Conservation (phyloP, 2,888 invertebrate species). For the Lithophane socia region DNA sequence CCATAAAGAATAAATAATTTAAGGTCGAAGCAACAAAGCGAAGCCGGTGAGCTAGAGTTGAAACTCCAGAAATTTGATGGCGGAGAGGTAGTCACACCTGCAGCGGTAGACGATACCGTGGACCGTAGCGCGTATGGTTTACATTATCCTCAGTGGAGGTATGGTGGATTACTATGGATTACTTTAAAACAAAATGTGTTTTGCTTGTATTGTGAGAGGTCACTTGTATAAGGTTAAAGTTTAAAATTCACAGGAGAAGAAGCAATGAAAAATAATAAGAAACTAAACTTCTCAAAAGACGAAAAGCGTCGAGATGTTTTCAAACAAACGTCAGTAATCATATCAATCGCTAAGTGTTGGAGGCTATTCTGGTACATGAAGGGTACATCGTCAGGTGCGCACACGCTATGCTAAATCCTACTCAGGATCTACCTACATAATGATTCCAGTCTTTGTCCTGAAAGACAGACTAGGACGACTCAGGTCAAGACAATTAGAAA, state of each 20-base stretch:
- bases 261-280: background rate
- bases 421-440: background rate
- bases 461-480: background rate
- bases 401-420: background rate
- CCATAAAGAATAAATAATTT: background rate
- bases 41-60: background rate
- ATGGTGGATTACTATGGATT: background rate
- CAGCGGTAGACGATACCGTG: background rate
- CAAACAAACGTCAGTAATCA: slow-evolving; percentile 22
- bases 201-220: background rate
- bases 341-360: slow-evolving; percentile 1
- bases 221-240: background rate
- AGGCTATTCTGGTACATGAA: slow-evolving; percentile 16
- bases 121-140: background rate
- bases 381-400: background rate
- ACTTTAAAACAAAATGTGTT: background rate
- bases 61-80: background rate
- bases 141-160: background rate
- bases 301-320: slow-evolving; percentile 19
- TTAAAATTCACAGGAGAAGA: background rate
- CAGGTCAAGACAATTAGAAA: background rate
- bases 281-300: slow-evolving; percentile 10
- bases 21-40: background rate
- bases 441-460: background rate
- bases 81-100: background rate